Conservation (phyloP, 2,113 vertebrate genomes). For the Microtus ochrogaster region DNA sequence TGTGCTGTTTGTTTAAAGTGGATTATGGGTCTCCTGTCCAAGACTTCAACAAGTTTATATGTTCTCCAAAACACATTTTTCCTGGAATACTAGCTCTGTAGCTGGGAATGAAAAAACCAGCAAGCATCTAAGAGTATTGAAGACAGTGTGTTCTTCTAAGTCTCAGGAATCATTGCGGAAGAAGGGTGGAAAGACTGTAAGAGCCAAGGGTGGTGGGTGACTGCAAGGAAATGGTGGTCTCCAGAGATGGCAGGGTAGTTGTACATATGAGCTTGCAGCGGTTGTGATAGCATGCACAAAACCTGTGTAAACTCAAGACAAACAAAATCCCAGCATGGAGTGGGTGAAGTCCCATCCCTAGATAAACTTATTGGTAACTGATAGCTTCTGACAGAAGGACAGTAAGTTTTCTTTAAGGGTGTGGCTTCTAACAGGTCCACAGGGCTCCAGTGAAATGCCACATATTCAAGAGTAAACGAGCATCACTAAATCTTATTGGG, state of each 20-base stretch:
- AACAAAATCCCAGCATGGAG: no score
- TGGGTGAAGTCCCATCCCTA: neutral
- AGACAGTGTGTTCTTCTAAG: neutral
- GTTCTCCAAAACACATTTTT: neutral
- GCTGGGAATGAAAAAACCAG: neutral
- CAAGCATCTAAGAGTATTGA: neutral
- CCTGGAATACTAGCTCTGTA: neutral
- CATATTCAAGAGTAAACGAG: neutral
- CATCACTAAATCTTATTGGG: neutral
- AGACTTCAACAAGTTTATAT: neutral
- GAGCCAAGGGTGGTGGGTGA: no score
- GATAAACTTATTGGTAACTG: neutral
- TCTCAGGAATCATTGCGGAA: no score
- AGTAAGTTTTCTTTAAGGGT: neutral
- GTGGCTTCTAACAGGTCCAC: neutral
- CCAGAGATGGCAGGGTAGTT: no score
- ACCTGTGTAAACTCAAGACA: no score
- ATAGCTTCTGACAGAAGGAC: neutral
- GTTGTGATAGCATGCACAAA: no score
- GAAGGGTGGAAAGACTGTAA: no score
- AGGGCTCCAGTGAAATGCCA: neutral
- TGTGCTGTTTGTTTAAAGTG: neutral
- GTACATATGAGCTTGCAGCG: no score
- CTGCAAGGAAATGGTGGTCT: no score
- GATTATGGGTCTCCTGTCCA: neutral